Evolutionary conservation across 2,888 invertebrate species (phyloP).

Genomic region (Agonopterix heracliana): DNA sequence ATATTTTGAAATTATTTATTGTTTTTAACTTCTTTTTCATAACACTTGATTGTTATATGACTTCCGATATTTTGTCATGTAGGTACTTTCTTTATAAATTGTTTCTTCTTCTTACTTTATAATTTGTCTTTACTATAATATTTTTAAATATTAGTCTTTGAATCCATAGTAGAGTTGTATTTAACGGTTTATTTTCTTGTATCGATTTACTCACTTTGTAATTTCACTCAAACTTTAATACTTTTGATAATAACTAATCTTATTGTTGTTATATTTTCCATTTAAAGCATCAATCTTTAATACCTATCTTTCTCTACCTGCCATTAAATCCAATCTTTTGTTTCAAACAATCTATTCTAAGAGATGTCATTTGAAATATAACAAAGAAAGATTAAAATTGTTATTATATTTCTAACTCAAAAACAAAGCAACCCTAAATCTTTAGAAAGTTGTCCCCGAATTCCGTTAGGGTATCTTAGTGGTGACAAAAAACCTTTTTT

Average conservation of each 20-base stretch:
- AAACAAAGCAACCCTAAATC: constrained; percentile 62
- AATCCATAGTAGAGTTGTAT: too few species aligned
- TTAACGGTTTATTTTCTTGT: too few species aligned
- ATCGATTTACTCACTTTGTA: neutral
- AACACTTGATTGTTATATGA: too few species aligned
- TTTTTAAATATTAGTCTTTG: too few species aligned
- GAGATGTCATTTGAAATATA: neutral
- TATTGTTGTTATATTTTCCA: too few species aligned
- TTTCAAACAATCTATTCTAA: neutral
- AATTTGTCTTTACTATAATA: too few species aligned
- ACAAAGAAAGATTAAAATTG: constrained; percentile 37
- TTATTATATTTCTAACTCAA: constrained; percentile 33
- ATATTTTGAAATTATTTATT: neutral
- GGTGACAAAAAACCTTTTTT: constrained; percentile 48
- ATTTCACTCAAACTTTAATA: neutral
- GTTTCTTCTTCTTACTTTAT: too few species aligned
- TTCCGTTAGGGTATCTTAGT: constrained; percentile 65
- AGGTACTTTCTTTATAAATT: too few species aligned
- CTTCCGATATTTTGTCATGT: neutral
- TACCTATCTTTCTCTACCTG: neutral
- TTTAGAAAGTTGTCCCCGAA: constrained; percentile 57
- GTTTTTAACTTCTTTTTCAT: neutral
- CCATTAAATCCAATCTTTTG: neutral
- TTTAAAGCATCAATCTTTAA: too few species aligned
- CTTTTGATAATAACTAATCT: too few species aligned